phyloP scores from a whole-genome alignment of 2,113 vertebrate species.

The Otis tarda region DNA sequence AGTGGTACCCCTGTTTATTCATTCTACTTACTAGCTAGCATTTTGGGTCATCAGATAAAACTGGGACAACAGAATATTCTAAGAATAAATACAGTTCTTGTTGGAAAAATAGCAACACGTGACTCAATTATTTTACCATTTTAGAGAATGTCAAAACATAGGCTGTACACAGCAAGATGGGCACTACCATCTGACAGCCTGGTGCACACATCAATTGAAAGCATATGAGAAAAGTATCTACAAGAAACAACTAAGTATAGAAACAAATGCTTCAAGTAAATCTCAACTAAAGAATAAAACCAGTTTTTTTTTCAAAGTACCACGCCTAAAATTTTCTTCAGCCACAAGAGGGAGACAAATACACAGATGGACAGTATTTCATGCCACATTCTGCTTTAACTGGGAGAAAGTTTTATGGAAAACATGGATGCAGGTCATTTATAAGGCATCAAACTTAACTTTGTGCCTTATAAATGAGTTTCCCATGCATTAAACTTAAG shows the following conservation, averaged over 20 bases:
- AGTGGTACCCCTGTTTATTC: background rate
- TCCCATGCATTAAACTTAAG: background rate
- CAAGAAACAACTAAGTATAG: background rate
- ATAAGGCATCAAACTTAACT: background rate
- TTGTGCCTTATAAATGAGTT: background rate
- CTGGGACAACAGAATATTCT: background rate
- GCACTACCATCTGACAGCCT: background rate
- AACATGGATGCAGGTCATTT: background rate
- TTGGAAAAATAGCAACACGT: background rate
- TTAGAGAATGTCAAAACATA: background rate
- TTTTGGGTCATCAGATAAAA: background rate
- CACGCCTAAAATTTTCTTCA: background rate
- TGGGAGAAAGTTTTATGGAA: background rate
- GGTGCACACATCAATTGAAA: background rate
- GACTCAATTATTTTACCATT: background rate
- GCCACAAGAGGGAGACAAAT: conserved; percentile 56
- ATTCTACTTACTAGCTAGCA: background rate
- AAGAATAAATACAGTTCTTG: background rate
- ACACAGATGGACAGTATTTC: background rate
- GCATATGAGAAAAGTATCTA: background rate
- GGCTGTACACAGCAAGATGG: background rate
- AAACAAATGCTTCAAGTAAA: background rate
- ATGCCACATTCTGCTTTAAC: background rate
- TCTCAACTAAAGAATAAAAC: background rate
- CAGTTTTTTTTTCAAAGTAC: background rate